Evolutionary conservation across 2,113 vertebrate genomes (phyloP).

Genomic region (Marmota flaviventris): DNA sequence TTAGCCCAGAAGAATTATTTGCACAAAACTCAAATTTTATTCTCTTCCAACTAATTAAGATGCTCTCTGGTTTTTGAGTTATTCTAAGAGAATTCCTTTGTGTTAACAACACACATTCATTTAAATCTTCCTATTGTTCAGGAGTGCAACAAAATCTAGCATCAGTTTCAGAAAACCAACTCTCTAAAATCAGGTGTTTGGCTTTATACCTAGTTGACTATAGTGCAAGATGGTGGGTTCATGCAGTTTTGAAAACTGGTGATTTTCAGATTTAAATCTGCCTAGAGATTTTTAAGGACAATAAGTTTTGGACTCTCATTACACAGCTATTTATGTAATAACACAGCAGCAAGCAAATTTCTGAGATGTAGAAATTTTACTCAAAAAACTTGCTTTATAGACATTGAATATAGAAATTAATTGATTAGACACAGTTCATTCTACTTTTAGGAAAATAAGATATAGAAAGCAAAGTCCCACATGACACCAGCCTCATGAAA

Average conservation of each 20-base stretch:
- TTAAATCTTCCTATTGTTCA: background rate
- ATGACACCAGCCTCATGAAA: background rate
- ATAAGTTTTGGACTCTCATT: background rate
- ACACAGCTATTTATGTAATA: background rate
- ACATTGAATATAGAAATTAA: background rate
- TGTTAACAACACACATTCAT: background rate
- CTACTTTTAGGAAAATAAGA: background rate
- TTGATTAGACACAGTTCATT: background rate
- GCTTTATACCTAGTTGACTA: background rate
- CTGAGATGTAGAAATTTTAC: background rate
- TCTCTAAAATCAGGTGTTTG: background rate
- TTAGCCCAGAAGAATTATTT: background rate
- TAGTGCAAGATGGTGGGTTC: background rate
- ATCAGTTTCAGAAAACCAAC: background rate
- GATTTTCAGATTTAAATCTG: background rate
- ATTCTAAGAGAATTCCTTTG: background rate
- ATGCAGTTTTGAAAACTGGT: constrained; percentile 1
- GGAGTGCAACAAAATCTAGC: background rate
- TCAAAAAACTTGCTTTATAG: background rate
- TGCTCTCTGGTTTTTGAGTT: background rate
- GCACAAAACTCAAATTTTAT: background rate
- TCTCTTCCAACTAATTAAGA: background rate
- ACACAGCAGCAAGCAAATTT: background rate
- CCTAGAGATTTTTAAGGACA: background rate
- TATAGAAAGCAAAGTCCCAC: background rate